Conservation (phyloP, 1,140 invertebrate species). For the Heliconius congener region DNA sequence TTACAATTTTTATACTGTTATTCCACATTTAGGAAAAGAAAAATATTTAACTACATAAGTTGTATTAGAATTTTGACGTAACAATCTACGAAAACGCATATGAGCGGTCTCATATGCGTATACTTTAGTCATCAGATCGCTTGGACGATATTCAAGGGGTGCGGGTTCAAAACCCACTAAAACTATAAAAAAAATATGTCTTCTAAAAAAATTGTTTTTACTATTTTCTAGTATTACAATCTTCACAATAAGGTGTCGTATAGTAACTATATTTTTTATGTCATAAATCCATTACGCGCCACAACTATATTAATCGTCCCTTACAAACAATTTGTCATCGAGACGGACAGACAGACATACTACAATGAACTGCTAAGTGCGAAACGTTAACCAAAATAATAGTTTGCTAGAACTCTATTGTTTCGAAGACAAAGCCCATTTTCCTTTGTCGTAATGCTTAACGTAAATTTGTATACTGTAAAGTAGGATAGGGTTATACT, state of each 20-base stretch:
- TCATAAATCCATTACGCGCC: constrained; percentile 33
- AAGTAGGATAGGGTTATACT: constrained; percentile 26
- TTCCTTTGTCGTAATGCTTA: constrained; percentile 35
- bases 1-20: too few relatives aligned
- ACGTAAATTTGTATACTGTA: constrained; percentile 34
- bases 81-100: too few relatives aligned
- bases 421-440: constrained; percentile 16
- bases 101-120: too few relatives aligned
- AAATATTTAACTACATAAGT: too few relatives aligned
- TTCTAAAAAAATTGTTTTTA: too few relatives aligned
- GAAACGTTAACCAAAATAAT: constrained; percentile 32
- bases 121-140: too few relatives aligned
- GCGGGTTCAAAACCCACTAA: too few relatives aligned
- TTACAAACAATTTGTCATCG: constrained; percentile 40
- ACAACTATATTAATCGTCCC: constrained; percentile 37
- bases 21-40: too few relatives aligned
- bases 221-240: too few relatives aligned
- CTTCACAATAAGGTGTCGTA: background rate
- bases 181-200: too few relatives aligned
- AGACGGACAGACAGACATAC: constrained; percentile 38
- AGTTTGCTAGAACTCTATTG: constrained; percentile 22
- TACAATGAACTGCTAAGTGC: constrained; percentile 38
- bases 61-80: too few relatives aligned
- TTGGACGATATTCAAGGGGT: too few relatives aligned
- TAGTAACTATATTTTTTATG: background rate